Evolutionary conservation across 1,140 invertebrate species (phyloP).

Genomic region (Papilio helenus): DNA sequence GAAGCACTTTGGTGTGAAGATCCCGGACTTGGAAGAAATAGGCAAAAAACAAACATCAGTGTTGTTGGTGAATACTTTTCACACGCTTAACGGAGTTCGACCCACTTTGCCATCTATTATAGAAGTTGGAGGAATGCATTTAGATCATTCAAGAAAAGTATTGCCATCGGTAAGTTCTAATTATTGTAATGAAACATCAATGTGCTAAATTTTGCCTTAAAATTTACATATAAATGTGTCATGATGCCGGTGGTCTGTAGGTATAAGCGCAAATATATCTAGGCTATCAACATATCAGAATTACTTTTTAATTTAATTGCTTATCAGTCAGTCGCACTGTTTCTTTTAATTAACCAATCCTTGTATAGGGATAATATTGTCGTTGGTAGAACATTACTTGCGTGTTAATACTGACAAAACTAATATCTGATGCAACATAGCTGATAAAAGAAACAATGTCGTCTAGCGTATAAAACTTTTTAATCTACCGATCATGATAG

Average conservation of each 20-base stretch:
- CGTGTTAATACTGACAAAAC: too few relatives aligned
- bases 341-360: too few relatives aligned
- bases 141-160: constrained; percentile 77
- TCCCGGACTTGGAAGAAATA: constrained; percentile 61
- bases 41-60: constrained; percentile 44
- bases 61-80: constrained; percentile 80
- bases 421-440: too few relatives aligned
- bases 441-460: too few relatives aligned
- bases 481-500: too few relatives aligned
- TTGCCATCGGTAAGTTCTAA: constrained; percentile 74
- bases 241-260: neutral
- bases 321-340: too few relatives aligned
- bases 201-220: neutral
- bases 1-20: constrained; percentile 61
- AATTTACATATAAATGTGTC: neutral
- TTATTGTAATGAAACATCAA: neutral
- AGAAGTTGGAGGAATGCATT: constrained; percentile 84
- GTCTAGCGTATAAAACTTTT: too few relatives aligned
- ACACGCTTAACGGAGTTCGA: constrained; percentile 50
- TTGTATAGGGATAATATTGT: too few relatives aligned
- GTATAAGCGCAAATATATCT: neutral
- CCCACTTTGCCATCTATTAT: constrained; percentile 57
- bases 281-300: too few relatives aligned
- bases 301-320: too few relatives aligned
- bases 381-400: too few relatives aligned